phyloP scores from a whole-genome alignment of 2,113 vertebrate species.

The Hippocampus comes region DNA sequence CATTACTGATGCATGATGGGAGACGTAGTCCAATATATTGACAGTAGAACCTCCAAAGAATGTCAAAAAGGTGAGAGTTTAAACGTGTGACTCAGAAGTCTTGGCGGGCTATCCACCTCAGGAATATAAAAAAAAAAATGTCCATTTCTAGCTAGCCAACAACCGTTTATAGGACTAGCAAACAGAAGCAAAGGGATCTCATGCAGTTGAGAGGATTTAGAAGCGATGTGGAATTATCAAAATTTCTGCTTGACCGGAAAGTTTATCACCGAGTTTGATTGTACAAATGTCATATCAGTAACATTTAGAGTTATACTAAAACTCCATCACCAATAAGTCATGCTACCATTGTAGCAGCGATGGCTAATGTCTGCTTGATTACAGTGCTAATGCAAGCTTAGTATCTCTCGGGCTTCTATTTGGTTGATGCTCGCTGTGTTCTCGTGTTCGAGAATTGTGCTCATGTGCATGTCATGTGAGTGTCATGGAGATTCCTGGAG shows the following conservation, averaged over 20 bases:
- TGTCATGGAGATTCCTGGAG: too few relatives aligned
- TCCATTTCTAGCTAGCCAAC: too few relatives aligned
- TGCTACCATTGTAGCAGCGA: neutral
- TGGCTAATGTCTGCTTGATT: neutral
- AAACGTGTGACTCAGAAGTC: neutral
- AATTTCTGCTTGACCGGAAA: too few relatives aligned
- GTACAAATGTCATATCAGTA: neutral
- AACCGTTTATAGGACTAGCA: too few relatives aligned
- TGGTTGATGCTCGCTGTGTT: neutral
- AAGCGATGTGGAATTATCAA: too few relatives aligned
- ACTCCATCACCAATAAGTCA: neutral
- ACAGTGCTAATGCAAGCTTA: neutral
- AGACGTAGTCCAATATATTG: slow-evolving; percentile 22
- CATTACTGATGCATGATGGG: slow-evolving; percentile 49
- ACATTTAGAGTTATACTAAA: neutral
- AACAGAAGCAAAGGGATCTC: neutral
- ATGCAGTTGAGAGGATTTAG: too few relatives aligned
- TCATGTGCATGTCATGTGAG: too few relatives aligned
- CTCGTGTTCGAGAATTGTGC: neutral
- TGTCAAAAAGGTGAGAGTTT: neutral
- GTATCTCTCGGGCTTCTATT: neutral
- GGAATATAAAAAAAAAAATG: too few relatives aligned
- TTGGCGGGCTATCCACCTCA: neutral
- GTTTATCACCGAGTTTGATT: too few relatives aligned
- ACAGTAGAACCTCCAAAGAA: slow-evolving; percentile 3